These are phyloP conservation scores for Thunnus albacares DNA, from an alignment of 2,797 vertebrate species.

Conservation along the genomic window DNA sequence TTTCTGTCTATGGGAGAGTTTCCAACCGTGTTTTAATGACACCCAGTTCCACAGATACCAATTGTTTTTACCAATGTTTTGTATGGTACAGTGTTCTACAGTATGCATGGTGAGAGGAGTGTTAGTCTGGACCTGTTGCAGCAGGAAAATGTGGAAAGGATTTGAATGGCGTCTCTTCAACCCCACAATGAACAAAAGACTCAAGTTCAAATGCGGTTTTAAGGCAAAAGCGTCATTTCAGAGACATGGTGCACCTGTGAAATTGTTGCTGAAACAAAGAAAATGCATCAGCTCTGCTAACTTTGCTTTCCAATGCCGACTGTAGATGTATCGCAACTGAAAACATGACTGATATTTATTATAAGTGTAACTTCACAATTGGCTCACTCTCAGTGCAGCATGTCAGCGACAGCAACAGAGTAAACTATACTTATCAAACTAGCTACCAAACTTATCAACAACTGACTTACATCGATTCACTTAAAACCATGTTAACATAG, in stretches of 20 bases:
- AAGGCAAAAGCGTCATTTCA: background rate
- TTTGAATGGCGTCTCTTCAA: slow-evolving; percentile 9
- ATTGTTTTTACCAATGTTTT: slow-evolving; percentile 6
- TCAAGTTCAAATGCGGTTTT: background rate
- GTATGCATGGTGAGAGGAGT: slow-evolving; percentile 11
- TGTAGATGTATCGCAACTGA: background rate
- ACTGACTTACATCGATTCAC: background rate
- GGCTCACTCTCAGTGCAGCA: background rate
- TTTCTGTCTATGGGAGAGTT: background rate
- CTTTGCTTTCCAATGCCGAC: background rate
- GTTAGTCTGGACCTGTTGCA: background rate
- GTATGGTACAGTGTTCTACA: background rate
- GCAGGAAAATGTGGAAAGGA: slow-evolving; percentile 27
- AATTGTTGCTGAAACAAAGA: background rate
- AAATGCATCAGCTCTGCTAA: background rate
- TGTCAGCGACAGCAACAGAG: too few species aligned
- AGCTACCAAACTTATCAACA: background rate
- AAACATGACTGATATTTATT: too few species aligned
- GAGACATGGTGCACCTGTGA: slow-evolving; percentile 1
- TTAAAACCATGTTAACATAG: background rate
- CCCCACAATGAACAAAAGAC: background rate
- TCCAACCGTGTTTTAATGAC: background rate
- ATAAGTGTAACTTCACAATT: background rate
- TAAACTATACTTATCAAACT: background rate
- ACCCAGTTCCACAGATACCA: slow-evolving; percentile 4